These are phyloP conservation scores for Papilio machaon DNA, from an alignment of 1,140 invertebrate genomes.

Conservation along the genomic window DNA sequence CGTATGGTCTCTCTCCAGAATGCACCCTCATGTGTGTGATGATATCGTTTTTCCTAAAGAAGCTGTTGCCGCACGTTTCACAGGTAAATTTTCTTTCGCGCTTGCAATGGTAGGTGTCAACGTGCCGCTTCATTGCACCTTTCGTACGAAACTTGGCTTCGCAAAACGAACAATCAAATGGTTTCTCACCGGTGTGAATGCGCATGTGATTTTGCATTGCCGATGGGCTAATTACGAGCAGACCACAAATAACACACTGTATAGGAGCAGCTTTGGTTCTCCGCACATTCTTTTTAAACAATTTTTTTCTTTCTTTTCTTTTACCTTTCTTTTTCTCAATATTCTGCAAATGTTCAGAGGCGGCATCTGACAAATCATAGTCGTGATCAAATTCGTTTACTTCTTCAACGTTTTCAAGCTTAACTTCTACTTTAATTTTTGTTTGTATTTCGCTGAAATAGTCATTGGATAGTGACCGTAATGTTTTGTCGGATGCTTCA, in stretches of 20 bases:
- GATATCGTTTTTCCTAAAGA: conserved; percentile 74
- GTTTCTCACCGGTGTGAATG: conserved; percentile 90
- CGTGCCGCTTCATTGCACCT: conserved; percentile 80
- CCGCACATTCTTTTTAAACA: conserved; percentile 44
- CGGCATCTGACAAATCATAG: conserved; percentile 40
- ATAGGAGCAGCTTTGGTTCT: conserved; percentile 50
- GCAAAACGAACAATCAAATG: conserved; percentile 89
- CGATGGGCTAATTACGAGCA: conserved; percentile 58
- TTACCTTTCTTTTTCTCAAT: neutral
- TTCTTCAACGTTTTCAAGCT: conserved; percentile 50
- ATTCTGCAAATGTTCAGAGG: conserved; percentile 18
- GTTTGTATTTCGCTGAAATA: conserved; percentile 44
- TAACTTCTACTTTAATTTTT: conserved; percentile 51
- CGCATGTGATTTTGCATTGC: conserved; percentile 89
- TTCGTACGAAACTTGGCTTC: conserved; percentile 77
- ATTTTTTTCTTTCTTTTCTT: conserved; percentile 12
- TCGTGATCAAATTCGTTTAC: conserved; percentile 48
- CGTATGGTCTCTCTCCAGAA: conserved; percentile 76
- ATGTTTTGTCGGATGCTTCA: conserved; percentile 65
- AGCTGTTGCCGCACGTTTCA: conserved; percentile 75
- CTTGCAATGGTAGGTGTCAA: conserved; percentile 73
- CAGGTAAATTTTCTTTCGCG: conserved; percentile 74
- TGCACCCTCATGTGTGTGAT: conserved; percentile 73
- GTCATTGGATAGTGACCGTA: conserved; percentile 52
- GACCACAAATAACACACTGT: conserved; percentile 64